Evolutionary conservation across 2,888 invertebrate species (phyloP).

Genomic region (Hirtodrosophila duncani): DNA sequence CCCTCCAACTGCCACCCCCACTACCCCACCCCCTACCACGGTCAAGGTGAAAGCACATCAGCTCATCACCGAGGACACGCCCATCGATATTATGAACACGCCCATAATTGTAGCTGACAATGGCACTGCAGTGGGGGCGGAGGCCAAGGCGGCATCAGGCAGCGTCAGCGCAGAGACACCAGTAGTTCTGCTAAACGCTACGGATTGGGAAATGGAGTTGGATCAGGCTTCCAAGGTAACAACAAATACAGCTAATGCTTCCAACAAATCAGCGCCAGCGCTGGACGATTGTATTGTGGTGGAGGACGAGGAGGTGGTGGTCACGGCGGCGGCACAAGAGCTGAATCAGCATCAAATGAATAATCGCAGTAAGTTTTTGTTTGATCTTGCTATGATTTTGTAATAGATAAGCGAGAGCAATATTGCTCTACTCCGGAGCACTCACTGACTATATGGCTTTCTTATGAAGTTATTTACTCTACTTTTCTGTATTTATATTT

Average conservation of each 20-base stretch:
- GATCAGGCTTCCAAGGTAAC: conserved; percentile 79
- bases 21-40: conserved; percentile 18
- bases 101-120: conserved; percentile 76
- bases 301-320: conserved; percentile 21
- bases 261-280: conserved; percentile 46
- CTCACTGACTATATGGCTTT: too few relatives aligned
- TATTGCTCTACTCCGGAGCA: too few relatives aligned
- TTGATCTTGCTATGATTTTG: neutral
- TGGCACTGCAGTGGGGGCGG: conserved; percentile 35
- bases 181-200: conserved; percentile 72
- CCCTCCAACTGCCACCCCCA: conserved; percentile 14
- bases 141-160: conserved; percentile 18
- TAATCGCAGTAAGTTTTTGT: conserved; percentile 41
- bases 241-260: conserved; percentile 28
- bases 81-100: conserved; percentile 79
- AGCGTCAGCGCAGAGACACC: conserved; percentile 39
- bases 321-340: conserved; percentile 4
- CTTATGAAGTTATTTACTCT: too few relatives aligned
- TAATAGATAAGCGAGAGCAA: too few relatives aligned
- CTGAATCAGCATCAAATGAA: conserved; percentile 32
- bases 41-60: conserved; percentile 55
- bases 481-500: neutral
- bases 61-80: conserved; percentile 81
- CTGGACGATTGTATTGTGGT: conserved; percentile 67
- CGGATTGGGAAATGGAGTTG: conserved; percentile 83